phyloP scores from a whole-genome alignment of 1,140 invertebrate genomes.

The Trichonephila clavipes region DNA sequence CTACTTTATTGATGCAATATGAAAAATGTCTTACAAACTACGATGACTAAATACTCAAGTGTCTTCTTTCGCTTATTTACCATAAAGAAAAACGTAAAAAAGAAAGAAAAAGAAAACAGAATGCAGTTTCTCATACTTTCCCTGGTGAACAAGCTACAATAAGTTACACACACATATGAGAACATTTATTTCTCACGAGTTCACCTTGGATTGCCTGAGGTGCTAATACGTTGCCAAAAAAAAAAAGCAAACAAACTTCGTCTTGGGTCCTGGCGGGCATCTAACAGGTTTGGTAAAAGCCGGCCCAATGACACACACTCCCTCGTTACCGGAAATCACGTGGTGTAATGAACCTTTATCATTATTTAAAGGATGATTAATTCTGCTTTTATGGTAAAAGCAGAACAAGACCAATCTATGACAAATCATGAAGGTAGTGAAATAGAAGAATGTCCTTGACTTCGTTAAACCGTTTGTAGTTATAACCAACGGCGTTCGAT shows the following conservation, averaged over 20 bases:
- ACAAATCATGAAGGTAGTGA: neutral
- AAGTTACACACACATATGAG: neutral
- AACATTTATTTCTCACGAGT: neutral
- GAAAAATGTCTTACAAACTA: neutral
- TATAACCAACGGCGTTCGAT: neutral
- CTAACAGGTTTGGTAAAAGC: constrained; percentile 33
- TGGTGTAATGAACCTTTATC: constrained; percentile 11
- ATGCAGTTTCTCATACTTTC: neutral
- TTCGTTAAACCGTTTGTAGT: neutral
- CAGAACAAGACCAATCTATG: neutral
- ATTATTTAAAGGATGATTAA: constrained; percentile 18
- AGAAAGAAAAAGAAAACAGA: neutral
- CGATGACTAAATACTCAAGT: neutral
- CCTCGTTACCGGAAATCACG: constrained; percentile 48
- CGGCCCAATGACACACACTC: constrained; percentile 49
- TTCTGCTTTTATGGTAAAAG: neutral
- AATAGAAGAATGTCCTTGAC: neutral
- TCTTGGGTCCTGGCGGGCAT: neutral
- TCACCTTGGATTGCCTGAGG: neutral
- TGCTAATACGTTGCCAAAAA: neutral
- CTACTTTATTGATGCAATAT: neutral
- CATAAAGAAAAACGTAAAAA: neutral
- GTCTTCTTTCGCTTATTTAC: neutral
- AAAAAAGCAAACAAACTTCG: neutral
- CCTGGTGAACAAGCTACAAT: neutral